Evolutionary conservation across 1,140 invertebrate genomes (phyloP).

Genomic region (Sycophaga agraensis): DNA sequence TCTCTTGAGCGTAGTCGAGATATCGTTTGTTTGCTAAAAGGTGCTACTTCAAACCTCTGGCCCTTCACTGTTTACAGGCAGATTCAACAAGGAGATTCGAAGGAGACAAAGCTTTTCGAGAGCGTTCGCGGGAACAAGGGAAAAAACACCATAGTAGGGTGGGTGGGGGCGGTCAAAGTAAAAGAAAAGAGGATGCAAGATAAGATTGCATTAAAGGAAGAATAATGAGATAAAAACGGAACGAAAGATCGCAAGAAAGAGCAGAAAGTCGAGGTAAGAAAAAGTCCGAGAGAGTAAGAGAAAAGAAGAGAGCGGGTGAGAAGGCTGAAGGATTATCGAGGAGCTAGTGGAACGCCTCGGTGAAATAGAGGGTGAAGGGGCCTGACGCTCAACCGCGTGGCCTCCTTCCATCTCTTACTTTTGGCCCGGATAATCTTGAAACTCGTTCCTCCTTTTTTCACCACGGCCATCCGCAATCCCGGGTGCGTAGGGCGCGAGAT

Average conservation of each 20-base stretch:
- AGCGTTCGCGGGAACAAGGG: no score
- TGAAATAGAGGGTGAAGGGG: not conserved
- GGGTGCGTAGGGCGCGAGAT: not conserved
- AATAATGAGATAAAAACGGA: constrained; percentile 5
- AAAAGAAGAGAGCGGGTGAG: not conserved
- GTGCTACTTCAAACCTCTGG: not conserved
- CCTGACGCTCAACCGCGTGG: not conserved
- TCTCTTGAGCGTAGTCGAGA: not conserved
- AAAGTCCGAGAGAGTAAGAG: not conserved
- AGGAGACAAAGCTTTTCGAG: not conserved
- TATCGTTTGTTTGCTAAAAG: not conserved
- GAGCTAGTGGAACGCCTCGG: no score
- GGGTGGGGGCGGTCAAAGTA: not conserved
- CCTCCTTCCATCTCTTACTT: constrained; percentile 10
- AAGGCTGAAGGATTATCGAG: not conserved
- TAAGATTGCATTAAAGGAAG: not conserved
- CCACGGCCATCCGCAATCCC: not conserved
- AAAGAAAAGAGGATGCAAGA: not conserved
- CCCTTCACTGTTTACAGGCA: not conserved
- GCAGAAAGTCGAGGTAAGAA: not conserved
- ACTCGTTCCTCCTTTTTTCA: not conserved
- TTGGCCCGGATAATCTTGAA: constrained; percentile 22
- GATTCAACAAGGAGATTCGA: not conserved
- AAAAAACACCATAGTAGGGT: not conserved
- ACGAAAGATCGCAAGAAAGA: not conserved